Base-by-base conservation (phyloP, 2,113 vertebrate species). In the Sarotherodon lohbergeri region DNA sequence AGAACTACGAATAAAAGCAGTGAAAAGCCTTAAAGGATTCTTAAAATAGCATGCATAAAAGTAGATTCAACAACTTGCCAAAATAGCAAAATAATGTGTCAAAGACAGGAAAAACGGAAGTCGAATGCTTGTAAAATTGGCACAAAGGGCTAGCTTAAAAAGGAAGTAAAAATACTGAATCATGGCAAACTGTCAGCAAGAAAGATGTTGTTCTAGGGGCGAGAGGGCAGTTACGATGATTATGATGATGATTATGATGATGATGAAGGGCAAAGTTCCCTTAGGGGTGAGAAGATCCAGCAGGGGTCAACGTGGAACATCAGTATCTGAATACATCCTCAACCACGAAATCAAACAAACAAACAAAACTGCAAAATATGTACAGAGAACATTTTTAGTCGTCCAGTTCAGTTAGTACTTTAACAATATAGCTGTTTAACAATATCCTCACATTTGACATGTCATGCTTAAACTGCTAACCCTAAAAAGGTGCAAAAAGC, bases 281-380 rank as follows among this genome's bases (percentile, higher is more conserved):
- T 66, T n/a, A n/a, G 32, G 36, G 5, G 32, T 36, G 32, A 63
- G 16, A 63, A 0, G 0, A 63, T 63, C 5, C 9, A 36, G 32
- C 17, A 36, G 17, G 59, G 32, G 17, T 36, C 59, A 63, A n/a
- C 5, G 17, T 63, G 32, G 36, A 63, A 0, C 59, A 36, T 36
- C 32, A 19, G 59, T 0, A 0, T 63, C 9, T 36, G 32, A 63
- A 46, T 46, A 50, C 46, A 50, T 7, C 46, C 3, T 50, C 14
- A 50, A 50, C 16, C 48, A 50, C 48, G 1, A 50, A 50, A 50
- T 8, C 16, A 16, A 17, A 50, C 48, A 50, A 50, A 4, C 14
- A 46, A 46, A 46, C 43, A 48, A 50, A 50, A 17, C 46, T 50
- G 48, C 48, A 50, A 4, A 50, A 50, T 50, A 50, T 19, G 16